Percentiles rank a stretch among this genome's conserved stretches.
phyloP scores from a whole-genome alignment of 2,113 vertebrate genomes.

The Prinia subflava region DNA sequence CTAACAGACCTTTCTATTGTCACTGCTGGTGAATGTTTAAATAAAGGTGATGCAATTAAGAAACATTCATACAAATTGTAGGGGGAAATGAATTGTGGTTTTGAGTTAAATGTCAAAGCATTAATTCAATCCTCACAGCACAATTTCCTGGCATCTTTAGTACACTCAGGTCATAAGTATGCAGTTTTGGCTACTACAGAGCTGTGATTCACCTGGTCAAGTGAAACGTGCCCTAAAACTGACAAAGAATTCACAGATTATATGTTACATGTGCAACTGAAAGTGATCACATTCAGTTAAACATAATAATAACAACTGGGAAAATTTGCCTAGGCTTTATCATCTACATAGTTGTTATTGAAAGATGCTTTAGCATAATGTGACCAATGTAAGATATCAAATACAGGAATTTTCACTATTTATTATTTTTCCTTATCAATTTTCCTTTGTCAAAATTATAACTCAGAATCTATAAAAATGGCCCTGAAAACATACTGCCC shows the following conservation, averaged over 20 bases:
- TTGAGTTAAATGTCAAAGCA: background rate
- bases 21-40: background rate
- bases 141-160: background rate
- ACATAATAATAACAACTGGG: background rate
- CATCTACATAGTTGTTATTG: background rate
- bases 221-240: background rate
- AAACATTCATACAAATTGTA: background rate
- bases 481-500: rapidly evolving
- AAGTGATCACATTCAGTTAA: background rate
- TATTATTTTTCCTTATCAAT: background rate
- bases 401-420: background rate
- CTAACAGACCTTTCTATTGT: constrained; percentile 21
- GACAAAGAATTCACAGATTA: background rate
- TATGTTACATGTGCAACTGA: background rate
- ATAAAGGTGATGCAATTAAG: background rate
- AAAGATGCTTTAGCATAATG: background rate
- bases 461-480: background rate
- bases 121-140: background rate
- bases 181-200: background rate
- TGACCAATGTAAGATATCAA: background rate
- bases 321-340: background rate
- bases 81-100: background rate
- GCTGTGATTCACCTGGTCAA: background rate
- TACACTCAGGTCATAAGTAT: background rate
- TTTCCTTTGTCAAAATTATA: background rate